A percentile compares a stretch with the other conserved stretches of the same genome.
Evolutionary conservation across 2,113 vertebrate species (phyloP).

Genomic region (Gallinago paraguaiae): DNA sequence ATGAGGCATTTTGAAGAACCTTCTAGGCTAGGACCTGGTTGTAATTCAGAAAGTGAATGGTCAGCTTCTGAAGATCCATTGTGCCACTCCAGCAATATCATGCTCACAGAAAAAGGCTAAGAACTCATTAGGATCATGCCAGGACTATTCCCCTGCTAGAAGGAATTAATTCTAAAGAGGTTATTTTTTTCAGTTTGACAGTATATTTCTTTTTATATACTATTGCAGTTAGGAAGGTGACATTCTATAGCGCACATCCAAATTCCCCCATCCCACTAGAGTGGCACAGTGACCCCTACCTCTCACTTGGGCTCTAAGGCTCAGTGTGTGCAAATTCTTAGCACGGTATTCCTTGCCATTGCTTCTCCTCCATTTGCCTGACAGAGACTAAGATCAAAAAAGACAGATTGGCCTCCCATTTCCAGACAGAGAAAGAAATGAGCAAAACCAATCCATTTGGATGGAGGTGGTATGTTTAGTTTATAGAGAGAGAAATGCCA

Average conservation of each 20-base stretch:
- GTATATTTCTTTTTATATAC: background rate
- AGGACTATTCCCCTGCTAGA: background rate
- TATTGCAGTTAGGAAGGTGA: background rate
- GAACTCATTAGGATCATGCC: background rate
- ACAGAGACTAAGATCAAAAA: background rate
- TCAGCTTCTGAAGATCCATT: background rate
- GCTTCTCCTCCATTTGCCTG: background rate
- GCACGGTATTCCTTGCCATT: background rate
- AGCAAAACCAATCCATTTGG: background rate
- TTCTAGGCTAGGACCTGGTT: background rate
- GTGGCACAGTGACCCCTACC: rapidly evolving
- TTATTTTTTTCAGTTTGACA: background rate
- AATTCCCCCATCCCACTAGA: background rate
- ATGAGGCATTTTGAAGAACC: background rate
- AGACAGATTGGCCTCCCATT: background rate
- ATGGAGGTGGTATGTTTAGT: background rate
- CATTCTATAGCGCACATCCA: background rate
- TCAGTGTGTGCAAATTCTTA: background rate
- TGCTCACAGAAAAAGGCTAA: background rate
- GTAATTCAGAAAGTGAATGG: background rate
- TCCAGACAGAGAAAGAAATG: background rate
- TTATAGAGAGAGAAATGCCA: background rate
- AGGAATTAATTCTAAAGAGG: background rate
- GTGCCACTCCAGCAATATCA: background rate
- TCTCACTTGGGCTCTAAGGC: background rate